Evolutionary conservation across 1,140 invertebrate genomes (phyloP).

Genomic region (Mesaphorura yosii): DNA sequence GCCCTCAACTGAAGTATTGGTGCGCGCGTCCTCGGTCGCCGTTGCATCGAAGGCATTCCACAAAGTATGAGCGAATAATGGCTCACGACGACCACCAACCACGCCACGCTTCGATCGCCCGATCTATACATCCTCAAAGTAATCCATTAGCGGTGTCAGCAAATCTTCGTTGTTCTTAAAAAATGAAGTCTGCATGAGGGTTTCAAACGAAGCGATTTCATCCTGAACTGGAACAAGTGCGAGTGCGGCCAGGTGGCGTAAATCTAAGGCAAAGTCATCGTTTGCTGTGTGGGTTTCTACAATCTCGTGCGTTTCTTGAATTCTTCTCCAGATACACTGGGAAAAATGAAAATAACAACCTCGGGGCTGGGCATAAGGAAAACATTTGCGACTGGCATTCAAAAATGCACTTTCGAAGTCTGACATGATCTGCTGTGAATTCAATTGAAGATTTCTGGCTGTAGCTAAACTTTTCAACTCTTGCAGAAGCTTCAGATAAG

Average conservation of each 20-base stretch:
- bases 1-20: constrained; percentile 10
- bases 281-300: neutral
- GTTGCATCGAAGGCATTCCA: constrained; percentile 7
- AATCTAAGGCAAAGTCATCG: constrained; percentile 3
- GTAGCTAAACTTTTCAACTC: no score
- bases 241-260: constrained; percentile 1
- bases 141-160: constrained; percentile 7
- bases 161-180: constrained; percentile 1
- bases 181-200: constrained; percentile 6
- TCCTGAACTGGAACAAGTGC: constrained; percentile 9
- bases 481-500: no score
- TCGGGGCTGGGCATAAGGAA: neutral
- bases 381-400: neutral
- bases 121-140: constrained; percentile 13
- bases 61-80: neutral
- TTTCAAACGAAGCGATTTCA: constrained; percentile 7
- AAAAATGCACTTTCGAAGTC: constrained; percentile 11
- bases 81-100: neutral
- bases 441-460: no score
- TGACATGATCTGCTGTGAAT: neutral
- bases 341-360: constrained; percentile 11
- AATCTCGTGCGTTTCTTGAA: neutral
- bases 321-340: neutral
- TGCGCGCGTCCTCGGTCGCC: neutral
- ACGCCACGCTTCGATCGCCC: neutral